Conservation (phyloP, 1,140 invertebrate species). For the Drosophila takahashii region DNA sequence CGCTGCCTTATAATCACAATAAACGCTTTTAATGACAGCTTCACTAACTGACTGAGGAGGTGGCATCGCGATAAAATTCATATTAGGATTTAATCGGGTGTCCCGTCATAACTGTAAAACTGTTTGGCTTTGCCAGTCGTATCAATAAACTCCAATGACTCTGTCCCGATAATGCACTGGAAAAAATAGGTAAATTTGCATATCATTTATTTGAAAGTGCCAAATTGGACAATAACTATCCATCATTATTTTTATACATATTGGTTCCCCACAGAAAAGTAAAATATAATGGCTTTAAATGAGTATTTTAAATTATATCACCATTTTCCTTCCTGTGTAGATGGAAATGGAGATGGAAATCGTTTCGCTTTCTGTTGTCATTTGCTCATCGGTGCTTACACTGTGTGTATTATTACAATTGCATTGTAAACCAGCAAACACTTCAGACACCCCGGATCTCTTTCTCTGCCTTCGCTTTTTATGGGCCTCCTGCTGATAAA, state of each 20-base stretch:
- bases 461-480: slow-evolving; percentile 1
- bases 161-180: slow-evolving; percentile 22
- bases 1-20: slow-evolving; percentile 62
- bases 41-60: slow-evolving; percentile 37
- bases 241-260: no score
- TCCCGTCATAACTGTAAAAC: slow-evolving; percentile 71
- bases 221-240: no score
- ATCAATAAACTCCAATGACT: slow-evolving; percentile 69
- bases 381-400: slow-evolving; percentile 39
- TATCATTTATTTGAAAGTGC: neutral
- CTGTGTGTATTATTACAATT: slow-evolving; percentile 60
- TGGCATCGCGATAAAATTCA: slow-evolving; percentile 66
- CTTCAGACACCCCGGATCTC: slow-evolving; percentile 11
- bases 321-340: slow-evolving; percentile 2
- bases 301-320: neutral
- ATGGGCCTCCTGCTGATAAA: slow-evolving; percentile 59
- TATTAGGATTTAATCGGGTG: slow-evolving; percentile 79
- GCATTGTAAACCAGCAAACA: slow-evolving; percentile 54
- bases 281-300: neutral
- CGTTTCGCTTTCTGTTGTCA: slow-evolving; percentile 28
- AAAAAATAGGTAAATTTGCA: neutral
- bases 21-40: slow-evolving; percentile 71
- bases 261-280: no score
- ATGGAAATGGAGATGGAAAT: slow-evolving; percentile 40
- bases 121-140: slow-evolving; percentile 51